Evolutionary conservation across 2,113 vertebrate genomes (phyloP).

Genomic region (Cyphomyrus discorhynchus): DNA sequence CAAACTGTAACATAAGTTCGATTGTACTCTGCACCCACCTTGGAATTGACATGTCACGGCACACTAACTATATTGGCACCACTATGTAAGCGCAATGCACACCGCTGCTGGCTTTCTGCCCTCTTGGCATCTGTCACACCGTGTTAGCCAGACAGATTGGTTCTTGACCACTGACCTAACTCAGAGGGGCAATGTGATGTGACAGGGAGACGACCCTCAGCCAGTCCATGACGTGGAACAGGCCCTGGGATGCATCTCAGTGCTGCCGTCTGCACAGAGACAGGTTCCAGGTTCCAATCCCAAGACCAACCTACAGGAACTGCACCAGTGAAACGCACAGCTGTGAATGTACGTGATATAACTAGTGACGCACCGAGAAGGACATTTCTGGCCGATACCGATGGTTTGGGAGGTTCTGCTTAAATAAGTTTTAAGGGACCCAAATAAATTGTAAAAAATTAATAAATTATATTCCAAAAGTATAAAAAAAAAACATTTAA

Average conservation of each 20-base stretch:
- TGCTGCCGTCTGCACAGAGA: not conserved
- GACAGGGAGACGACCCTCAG: not conserved
- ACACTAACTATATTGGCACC: not conserved
- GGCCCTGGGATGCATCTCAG: not conserved
- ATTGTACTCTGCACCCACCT: not conserved
- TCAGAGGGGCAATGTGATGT: not conserved
- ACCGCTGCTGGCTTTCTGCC: not conserved
- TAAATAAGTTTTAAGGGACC: not conserved
- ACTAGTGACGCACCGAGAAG: not conserved
- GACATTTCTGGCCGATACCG: not conserved
- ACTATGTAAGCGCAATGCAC: not conserved
- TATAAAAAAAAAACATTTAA: not conserved
- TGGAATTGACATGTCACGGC: not conserved
- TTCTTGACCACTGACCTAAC: not conserved
- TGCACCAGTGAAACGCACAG: not conserved
- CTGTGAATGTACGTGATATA: not conserved
- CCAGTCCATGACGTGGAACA: not conserved
- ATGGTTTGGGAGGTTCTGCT: not conserved
- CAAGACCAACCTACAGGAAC: not conserved
- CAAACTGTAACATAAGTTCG: not conserved
- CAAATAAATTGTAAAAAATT: not conserved
- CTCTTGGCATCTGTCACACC: not conserved
- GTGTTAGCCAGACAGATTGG: not conserved
- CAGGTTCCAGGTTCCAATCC: not conserved
- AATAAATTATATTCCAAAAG: not conserved